Conservation (phyloP, 2,888 invertebrate species). For the Lagria hirta region DNA sequence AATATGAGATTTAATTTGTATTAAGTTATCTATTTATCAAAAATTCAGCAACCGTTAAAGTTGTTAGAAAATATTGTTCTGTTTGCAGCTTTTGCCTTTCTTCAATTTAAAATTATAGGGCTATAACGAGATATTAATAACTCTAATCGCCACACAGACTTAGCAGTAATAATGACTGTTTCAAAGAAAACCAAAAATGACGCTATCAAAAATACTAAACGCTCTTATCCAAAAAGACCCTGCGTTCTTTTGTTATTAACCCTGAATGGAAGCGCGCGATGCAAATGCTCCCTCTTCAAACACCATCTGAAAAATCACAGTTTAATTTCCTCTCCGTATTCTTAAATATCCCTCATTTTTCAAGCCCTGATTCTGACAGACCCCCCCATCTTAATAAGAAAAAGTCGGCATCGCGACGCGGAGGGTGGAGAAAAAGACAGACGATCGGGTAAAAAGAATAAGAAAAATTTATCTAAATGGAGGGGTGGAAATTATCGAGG, state of each 20-base stretch:
- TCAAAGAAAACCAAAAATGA: too few species aligned
- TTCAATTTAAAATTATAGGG: too few species aligned
- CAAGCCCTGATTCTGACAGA: slow-evolving; percentile 46
- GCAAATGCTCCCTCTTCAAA: slow-evolving; percentile 19
- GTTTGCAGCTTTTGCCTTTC: too few species aligned
- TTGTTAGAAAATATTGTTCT: too few species aligned
- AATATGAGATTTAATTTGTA: too few species aligned
- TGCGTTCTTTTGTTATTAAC: slow-evolving; percentile 9
- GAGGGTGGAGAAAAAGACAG: slow-evolving; percentile 24
- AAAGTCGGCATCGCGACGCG: slow-evolving; percentile 27
- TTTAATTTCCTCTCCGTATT: slow-evolving; percentile 44
- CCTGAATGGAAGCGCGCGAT: slow-evolving; percentile 8
- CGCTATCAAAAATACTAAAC: too few species aligned
- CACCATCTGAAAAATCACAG: slow-evolving; percentile 41
- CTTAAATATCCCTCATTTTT: slow-evolving; percentile 48
- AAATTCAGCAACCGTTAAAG: too few species aligned
- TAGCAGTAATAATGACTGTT: too few species aligned
- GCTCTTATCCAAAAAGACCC: too few species aligned
- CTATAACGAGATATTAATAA: too few species aligned
- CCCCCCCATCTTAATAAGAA: slow-evolving; percentile 35
- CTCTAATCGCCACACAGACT: too few species aligned
- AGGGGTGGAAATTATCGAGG: slow-evolving; percentile 35
- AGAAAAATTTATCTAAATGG: slow-evolving; percentile 11
- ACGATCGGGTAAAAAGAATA: slow-evolving; percentile 14
- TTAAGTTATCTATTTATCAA: too few species aligned